Conservation (phyloP, 2,797 vertebrate species). For the Zalophus californianus region DNA sequence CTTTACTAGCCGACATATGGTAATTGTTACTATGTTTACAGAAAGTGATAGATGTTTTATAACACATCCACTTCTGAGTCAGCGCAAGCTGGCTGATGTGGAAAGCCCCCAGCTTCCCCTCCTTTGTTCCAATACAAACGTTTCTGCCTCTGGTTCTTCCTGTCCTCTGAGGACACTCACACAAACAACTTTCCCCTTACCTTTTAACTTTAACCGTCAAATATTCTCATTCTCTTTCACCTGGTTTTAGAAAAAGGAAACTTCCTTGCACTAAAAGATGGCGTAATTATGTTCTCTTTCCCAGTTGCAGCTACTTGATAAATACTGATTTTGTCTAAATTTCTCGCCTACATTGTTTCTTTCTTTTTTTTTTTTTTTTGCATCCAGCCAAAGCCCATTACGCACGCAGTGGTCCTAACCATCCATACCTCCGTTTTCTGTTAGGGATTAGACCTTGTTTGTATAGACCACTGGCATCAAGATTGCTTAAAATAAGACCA, state of each 20-base stretch:
- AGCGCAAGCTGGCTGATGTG: background rate
- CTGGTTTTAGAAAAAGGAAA: background rate
- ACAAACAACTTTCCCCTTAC: background rate
- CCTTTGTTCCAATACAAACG: background rate
- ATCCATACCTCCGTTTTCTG: background rate
- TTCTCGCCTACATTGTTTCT: background rate
- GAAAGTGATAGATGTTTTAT: background rate
- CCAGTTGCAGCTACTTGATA: background rate
- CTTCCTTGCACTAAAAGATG: background rate
- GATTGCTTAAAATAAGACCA: slow-evolving; percentile 10
- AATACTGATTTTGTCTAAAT: background rate
- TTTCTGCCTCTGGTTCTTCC: background rate
- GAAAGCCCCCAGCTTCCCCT: background rate
- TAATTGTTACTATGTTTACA: background rate
- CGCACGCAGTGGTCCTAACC: background rate
- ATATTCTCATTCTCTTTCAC: background rate
- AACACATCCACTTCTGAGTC: background rate
- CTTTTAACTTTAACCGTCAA: background rate
- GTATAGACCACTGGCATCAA: background rate
- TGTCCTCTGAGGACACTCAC: background rate
- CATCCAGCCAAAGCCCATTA: background rate
- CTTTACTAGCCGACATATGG: background rate
- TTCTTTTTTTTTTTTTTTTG: background rate
- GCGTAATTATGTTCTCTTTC: background rate
- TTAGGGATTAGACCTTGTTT: background rate